Conservation (phyloP, 2,888 invertebrate species). For the Gymnoscelis rufifasciata region DNA sequence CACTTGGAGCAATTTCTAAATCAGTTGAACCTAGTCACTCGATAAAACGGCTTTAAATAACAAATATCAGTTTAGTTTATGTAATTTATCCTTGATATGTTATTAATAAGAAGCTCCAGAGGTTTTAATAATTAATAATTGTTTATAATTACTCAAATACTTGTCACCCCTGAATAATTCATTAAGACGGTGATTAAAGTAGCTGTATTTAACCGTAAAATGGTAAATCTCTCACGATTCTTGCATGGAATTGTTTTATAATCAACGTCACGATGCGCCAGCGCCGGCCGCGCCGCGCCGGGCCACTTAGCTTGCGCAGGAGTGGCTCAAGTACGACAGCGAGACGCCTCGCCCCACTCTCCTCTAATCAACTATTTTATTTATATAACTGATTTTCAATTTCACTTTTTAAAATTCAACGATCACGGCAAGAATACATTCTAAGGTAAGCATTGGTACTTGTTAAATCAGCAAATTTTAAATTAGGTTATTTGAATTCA, state of each 20-base stretch:
- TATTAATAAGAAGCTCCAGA: not conserved
- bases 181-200: conserved; percentile 17
- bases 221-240: conserved; percentile 35
- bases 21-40: too few species aligned
- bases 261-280: conserved; percentile 36
- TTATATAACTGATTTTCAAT: conserved; percentile 17
- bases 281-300: too few species aligned
- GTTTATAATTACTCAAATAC: not conserved
- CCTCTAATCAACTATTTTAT: conserved; percentile 23
- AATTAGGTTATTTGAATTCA: conserved; percentile 20
- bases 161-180: conserved; percentile 16
- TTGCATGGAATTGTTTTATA: conserved; percentile 36
- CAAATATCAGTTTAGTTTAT: too few species aligned
- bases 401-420: conserved; percentile 23
- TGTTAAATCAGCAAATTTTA: conserved; percentile 10
- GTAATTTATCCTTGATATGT: too few species aligned
- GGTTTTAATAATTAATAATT: not conserved
- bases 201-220: conserved; percentile 21
- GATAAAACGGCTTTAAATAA: too few species aligned
- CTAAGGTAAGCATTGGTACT: conserved; percentile 1
- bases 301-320: conserved; percentile 23
- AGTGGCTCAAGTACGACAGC: conserved; percentile 7
- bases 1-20: too few species aligned
- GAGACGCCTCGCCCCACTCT: conserved; percentile 22
- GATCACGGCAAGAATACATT: not conserved